phyloP scores from a whole-genome alignment of 2,797 vertebrate species.

The Mus minutoides region DNA sequence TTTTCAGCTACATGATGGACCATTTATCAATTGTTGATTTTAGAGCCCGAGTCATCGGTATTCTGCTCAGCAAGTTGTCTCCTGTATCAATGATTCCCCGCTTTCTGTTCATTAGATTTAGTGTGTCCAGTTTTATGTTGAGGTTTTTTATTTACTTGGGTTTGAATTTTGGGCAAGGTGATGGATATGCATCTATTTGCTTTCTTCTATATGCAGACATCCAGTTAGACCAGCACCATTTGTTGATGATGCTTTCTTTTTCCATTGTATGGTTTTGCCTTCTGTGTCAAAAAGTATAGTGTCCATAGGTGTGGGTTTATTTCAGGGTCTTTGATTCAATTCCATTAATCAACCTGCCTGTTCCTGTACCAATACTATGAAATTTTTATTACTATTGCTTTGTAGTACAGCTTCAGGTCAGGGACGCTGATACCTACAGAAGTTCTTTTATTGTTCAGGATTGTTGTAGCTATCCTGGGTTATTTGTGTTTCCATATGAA shows the following conservation, averaged over 20 bases:
- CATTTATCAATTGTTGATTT: background rate
- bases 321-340: background rate
- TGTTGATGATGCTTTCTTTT: background rate
- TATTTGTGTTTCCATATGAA: background rate
- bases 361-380: background rate
- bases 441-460: background rate
- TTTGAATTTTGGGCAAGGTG: background rate
- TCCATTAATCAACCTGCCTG: background rate
- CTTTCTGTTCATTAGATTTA: background rate
- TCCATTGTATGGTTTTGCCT: background rate
- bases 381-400: background rate
- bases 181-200: background rate
- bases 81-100: background rate
- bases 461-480: background rate
- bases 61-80: background rate
- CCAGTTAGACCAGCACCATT: background rate
- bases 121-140: background rate
- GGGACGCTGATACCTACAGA: background rate
- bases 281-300: background rate
- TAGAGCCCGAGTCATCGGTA: background rate
- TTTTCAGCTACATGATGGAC: background rate
- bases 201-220: background rate
- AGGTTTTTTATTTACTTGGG: background rate
- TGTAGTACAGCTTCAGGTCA: background rate
- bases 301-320: background rate